A percentile compares a stretch with the other conserved stretches of the same genome.
These are phyloP conservation scores for Eilema caniola DNA, from an alignment of 2,888 invertebrate genomes.

Conservation along the genomic window DNA sequence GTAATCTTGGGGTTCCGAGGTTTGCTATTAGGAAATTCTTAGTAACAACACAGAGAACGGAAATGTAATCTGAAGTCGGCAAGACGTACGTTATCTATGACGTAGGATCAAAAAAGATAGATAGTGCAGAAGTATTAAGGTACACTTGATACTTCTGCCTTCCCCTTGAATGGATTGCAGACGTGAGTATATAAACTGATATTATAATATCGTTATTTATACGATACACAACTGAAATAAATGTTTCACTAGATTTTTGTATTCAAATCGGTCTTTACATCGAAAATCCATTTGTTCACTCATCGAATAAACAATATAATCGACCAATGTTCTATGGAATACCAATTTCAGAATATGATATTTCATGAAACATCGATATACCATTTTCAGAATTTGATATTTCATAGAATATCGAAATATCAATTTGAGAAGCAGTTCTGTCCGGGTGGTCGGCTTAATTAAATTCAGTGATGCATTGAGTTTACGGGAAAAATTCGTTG, in stretches of 20 bases:
- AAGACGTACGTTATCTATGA: not conserved
- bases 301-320: too few relatives aligned
- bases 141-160: too few relatives aligned
- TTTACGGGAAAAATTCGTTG: conserved; percentile 21
- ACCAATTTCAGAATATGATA: not conserved
- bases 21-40: not conserved
- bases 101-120: not conserved
- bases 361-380: not conserved
- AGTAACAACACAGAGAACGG: not conserved
- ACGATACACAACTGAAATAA: too few relatives aligned
- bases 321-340: not conserved
- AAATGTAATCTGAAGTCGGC: not conserved
- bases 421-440: conserved; percentile 22
- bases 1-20: not conserved
- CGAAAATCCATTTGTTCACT: too few relatives aligned
- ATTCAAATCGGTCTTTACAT: not conserved
- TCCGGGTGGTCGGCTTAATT: conserved; percentile 34
- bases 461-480: conserved; percentile 36
- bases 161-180: too few relatives aligned
- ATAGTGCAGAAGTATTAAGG: too few relatives aligned
- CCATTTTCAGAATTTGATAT: not conserved
- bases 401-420: conserved; percentile 15
- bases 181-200: not conserved
- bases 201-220: too few relatives aligned
- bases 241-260: too few relatives aligned